phyloP scores from a whole-genome alignment of 1,140 invertebrate genomes.

The Galleria mellonella region DNA sequence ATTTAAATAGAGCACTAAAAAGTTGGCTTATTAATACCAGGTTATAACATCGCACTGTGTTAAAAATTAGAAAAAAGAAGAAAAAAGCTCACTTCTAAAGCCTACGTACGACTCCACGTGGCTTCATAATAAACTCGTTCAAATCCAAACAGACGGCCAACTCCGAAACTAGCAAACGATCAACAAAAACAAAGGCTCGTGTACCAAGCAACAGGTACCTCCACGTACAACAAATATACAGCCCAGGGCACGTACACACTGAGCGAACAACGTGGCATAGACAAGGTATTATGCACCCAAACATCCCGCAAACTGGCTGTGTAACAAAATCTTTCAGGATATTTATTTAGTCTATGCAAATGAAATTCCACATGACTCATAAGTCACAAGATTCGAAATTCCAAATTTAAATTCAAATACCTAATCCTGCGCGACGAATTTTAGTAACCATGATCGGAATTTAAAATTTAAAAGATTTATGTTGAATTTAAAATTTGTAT shows the following conservation, averaged over 20 bases:
- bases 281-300: not conserved
- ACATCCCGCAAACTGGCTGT: too few species aligned
- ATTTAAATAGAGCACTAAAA: too few species aligned
- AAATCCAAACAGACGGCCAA: constrained; percentile 16
- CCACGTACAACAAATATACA: constrained; percentile 9
- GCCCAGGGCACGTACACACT: not conserved
- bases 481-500: constrained; percentile 23
- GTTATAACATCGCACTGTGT: not conserved
- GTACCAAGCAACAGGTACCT: constrained; percentile 44
- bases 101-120: constrained; percentile 10
- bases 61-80: constrained; percentile 3
- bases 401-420: constrained; percentile 50
- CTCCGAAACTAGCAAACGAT: constrained; percentile 42
- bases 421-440: constrained; percentile 14
- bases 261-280: constrained; percentile 3
- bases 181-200: constrained; percentile 58
- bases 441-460: constrained; percentile 22
- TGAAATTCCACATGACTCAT: constrained; percentile 20
- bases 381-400: constrained; percentile 27
- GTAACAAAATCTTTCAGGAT: too few species aligned
- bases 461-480: constrained; percentile 36
- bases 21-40: not conserved
- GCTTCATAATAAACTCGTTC: constrained; percentile 30
- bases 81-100: constrained; percentile 7
- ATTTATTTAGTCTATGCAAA: constrained; percentile 7